A percentile compares a stretch with the other conserved stretches of the same genome.
These are phyloP conservation scores for Taeniopygia guttata DNA, from an alignment of 2,797 vertebrate species.

Conservation along the genomic window DNA sequence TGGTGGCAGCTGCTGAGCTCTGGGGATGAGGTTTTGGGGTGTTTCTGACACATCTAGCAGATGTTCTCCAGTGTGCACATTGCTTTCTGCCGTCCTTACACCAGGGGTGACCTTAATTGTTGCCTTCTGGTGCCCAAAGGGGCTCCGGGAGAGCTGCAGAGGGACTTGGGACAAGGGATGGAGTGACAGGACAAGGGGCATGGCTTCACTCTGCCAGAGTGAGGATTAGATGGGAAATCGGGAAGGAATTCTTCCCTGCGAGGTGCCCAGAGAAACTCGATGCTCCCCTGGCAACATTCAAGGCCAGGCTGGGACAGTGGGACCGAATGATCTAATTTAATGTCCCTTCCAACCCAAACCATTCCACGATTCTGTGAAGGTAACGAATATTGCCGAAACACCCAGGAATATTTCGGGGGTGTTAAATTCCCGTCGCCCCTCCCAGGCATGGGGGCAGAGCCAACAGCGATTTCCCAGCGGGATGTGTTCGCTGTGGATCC, in stretches of 20 bases:
- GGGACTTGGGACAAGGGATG: background rate
- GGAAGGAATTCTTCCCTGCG: background rate
- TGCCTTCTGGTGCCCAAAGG: rapidly evolving
- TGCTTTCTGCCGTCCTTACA: background rate
- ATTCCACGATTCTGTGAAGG: too few species aligned
- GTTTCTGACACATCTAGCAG: too few species aligned
- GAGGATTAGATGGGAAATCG: background rate
- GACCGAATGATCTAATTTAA: rapidly evolving
- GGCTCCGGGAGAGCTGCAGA: background rate
- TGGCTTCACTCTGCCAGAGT: background rate
- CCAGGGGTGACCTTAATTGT: background rate
- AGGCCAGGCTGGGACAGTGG: rapidly evolving
- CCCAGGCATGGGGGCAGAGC: too few species aligned
- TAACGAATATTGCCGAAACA: rapidly evolving
- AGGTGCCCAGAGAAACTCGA: background rate
- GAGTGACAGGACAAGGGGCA: background rate
- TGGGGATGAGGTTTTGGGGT: rapidly evolving
- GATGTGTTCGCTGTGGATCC: rapidly evolving
- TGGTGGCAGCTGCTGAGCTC: background rate
- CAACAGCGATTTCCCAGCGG: rapidly evolving
- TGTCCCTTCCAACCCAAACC: background rate
- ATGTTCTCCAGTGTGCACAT: rapidly evolving
- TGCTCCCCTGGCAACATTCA: background rate
- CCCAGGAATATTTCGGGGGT: rapidly evolving
- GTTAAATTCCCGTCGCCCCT: rapidly evolving